Evolutionary conservation across 2,888 invertebrate genomes (phyloP).

Genomic region (Stenoptilia bipunctidactyla): DNA sequence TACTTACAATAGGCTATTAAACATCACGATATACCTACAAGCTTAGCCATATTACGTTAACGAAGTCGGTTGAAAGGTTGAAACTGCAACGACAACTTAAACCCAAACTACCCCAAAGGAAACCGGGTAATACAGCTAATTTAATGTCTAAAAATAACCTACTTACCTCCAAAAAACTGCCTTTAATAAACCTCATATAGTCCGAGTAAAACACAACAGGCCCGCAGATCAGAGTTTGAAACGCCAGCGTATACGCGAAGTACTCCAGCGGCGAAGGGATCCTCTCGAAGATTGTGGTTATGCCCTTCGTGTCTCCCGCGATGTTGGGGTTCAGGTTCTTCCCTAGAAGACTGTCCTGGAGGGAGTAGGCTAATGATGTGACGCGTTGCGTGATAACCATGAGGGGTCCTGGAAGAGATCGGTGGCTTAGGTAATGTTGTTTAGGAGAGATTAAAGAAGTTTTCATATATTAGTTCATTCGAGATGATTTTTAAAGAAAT

Average conservation of each 20-base stretch:
- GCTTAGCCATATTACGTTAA: no score
- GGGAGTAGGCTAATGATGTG: conserved; percentile 90
- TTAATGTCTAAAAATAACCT: no score
- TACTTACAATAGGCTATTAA: no score
- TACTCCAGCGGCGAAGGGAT: conserved; percentile 88
- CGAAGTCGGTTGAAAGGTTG: no score
- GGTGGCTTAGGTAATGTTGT: no score
- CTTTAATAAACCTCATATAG: conserved; percentile 91
- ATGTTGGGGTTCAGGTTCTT: conserved; percentile 35
- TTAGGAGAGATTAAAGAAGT: no score
- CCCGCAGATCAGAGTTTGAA: conserved; percentile 95
- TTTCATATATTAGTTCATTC: no score
- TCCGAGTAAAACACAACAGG: conserved; percentile 95
- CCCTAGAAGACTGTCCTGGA: conserved; percentile 87
- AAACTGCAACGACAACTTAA: no score
- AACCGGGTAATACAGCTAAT: no score
- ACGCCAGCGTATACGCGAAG: conserved; percentile 91
- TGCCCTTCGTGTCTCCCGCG: conserved; percentile 12
- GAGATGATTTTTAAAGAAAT: no score
- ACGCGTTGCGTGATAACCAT: conserved; percentile 98
- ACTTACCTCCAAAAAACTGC: conserved; percentile 40
- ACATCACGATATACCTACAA: no score
- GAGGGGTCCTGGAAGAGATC: conserved; percentile 77
- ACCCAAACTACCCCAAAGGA: no score
- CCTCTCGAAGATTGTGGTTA: conserved; percentile 36